phyloP scores from a whole-genome alignment of 1,140 invertebrate genomes.

The Drosophila bocki region DNA sequence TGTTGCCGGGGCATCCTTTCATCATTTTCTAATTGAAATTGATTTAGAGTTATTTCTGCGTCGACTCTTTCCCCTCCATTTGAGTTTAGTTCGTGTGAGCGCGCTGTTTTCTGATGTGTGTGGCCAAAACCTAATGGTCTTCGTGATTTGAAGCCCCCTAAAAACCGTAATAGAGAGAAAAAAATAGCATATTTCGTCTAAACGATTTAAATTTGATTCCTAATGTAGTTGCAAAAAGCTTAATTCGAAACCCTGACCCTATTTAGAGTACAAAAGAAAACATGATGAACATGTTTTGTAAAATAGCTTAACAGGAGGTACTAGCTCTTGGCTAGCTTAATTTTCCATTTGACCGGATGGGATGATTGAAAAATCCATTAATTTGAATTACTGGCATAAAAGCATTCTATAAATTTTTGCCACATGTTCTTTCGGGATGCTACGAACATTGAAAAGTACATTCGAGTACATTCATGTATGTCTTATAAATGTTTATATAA shows the following conservation, averaged over 20 bases:
- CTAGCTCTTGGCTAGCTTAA: conserved; percentile 1
- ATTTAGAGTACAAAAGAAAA: neutral
- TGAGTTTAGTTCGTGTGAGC: conserved; percentile 12
- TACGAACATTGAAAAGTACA: conserved; percentile 8
- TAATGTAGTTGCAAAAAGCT: neutral
- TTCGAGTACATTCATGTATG: neutral
- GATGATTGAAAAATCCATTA: conserved; percentile 70
- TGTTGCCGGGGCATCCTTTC: conserved; percentile 64
- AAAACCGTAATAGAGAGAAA: neutral
- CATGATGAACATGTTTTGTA: neutral
- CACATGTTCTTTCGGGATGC: conserved; percentile 39
- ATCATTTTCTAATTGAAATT: conserved; percentile 79
- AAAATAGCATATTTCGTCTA: neutral
- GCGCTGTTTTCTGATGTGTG: conserved; percentile 21
- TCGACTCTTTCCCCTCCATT: conserved; percentile 21
- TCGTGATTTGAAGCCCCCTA: conserved; percentile 14
- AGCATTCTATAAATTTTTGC: conserved; percentile 56
- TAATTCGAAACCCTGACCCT: neutral
- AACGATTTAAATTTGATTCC: neutral
- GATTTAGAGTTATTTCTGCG: conserved; percentile 72
- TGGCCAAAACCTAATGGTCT: conserved; percentile 31
- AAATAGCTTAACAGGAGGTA: neutral
- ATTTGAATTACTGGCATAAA: conserved; percentile 73
- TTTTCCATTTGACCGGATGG: conserved; percentile 26
- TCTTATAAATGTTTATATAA: neutral